Percentiles rank a stretch among this genome's conserved stretches.
These are phyloP conservation scores for Axis porcinus DNA, from an alignment of 2,113 vertebrate genomes.

Conservation along the genomic window DNA sequence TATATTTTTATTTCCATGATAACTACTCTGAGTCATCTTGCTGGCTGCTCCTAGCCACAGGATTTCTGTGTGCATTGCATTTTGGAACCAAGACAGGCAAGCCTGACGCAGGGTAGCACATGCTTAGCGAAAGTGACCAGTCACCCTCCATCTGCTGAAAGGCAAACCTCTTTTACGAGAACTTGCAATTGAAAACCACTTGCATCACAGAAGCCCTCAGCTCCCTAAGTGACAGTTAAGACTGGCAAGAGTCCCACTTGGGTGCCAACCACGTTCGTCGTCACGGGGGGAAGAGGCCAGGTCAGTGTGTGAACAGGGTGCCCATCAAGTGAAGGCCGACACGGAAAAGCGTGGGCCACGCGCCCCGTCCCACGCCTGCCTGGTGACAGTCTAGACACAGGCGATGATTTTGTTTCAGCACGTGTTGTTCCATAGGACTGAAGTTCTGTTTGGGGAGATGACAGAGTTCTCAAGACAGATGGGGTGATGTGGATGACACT, in stretches of 20 bases:
- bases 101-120: rapidly evolving
- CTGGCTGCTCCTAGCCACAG: background rate
- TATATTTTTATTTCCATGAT: background rate
- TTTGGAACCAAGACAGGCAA: background rate
- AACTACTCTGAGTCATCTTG: background rate
- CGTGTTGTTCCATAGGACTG: rapidly evolving
- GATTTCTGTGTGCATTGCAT: too few species aligned
- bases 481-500: rapidly evolving
- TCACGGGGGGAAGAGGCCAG: background rate
- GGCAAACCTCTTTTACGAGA: rapidly evolving
- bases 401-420: background rate
- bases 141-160: background rate
- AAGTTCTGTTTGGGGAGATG: too few species aligned
- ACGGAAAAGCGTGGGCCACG: rapidly evolving
- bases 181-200: rapidly evolving
- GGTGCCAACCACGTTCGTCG: rapidly evolving
- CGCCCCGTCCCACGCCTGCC: background rate
- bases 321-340: rapidly evolving
- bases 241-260: background rate
- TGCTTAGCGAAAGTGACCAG: rapidly evolving
- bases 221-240: background rate
- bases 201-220: background rate
- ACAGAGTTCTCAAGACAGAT: rapidly evolving
- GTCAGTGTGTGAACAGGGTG: rapidly evolving
- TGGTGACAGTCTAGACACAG: background rate